phyloP scores from a whole-genome alignment of 2,113 vertebrate species.

The Tychaedon coryphoeus region DNA sequence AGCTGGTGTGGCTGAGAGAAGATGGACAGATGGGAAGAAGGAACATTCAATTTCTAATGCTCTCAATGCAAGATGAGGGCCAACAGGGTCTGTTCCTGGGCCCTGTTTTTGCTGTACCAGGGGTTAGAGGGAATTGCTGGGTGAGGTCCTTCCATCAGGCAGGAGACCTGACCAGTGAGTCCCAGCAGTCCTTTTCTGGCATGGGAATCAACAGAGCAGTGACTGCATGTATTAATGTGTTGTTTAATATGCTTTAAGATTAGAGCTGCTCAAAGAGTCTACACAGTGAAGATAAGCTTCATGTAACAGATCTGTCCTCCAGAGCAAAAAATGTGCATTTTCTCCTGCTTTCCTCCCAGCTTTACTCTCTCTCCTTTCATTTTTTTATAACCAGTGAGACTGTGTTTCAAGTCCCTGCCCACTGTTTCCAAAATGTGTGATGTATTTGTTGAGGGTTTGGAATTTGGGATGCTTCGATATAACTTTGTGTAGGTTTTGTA shows the following conservation, averaged over 20 bases:
- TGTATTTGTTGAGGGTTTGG: slow-evolving; percentile 10
- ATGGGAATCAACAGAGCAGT: neutral
- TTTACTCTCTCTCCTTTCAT: slow-evolving; percentile 11
- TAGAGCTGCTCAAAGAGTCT: neutral
- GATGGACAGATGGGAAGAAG: accelerated
- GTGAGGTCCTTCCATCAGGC: neutral
- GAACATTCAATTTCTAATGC: neutral
- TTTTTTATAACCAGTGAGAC: neutral
- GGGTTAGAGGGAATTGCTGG: neutral
- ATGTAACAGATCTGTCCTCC: neutral
- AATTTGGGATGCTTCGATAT: slow-evolving; percentile 35
- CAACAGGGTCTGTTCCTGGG: neutral
- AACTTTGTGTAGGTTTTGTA: slow-evolving; percentile 24
- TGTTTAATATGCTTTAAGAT: neutral
- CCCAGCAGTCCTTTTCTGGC: neutral
- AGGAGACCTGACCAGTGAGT: neutral
- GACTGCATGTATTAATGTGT: neutral
- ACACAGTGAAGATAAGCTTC: neutral
- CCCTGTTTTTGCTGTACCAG: neutral
- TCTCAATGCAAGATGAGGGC: neutral
- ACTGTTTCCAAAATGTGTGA: slow-evolving; percentile 4
- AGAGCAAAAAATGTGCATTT: neutral
- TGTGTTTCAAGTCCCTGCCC: slow-evolving; percentile 10
- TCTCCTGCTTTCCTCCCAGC: neutral
- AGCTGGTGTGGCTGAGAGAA: neutral